Evolutionary conservation across 2,113 vertebrate species (phyloP), one percentile per base, ranked within the genome.

Genomic region (Chionomys nivalis): DNA sequence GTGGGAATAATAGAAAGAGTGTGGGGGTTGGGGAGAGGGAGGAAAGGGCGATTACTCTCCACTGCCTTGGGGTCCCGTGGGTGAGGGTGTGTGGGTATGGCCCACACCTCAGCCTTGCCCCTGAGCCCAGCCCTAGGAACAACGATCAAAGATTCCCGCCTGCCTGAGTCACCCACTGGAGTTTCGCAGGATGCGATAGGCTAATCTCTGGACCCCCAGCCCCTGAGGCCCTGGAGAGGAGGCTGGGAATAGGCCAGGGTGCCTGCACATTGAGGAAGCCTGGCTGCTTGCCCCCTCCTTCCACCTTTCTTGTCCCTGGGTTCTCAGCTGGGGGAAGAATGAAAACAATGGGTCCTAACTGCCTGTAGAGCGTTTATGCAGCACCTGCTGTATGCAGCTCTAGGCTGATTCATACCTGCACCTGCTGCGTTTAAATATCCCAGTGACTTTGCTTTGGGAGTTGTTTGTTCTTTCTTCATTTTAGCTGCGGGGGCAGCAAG

Each of bases 101-200:
- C 90, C 94, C 88, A 93, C 68, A 3, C 95, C 96, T 95, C 1
- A 26, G 73, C 88, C 96, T 79, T 85, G 72, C 97, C 96, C 73
- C 1, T 2, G 81, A 65, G 92, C 92, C 90, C 33, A 36, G 95
- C 92, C 96, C 95, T 68, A 75, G 91, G 85, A 96, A 77, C 93
- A 58, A 94, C 42, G 23, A 58, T 12, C 24, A 7, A 66, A 66
- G 92, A 63, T 92, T 73, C 91, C 93, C 42, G 73, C 90, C 96
- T 42, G 87, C 11, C 90, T 96, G 97, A 96, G 97, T 97, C 97
- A 97, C 95, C 93, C 87, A 83, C 77, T 75, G 12, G 68, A 96
- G 96, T 97, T 97, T 96, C 97, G 24, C 72, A 96, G 97, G 90
- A 72, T 0, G 63, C 1, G 86, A 96, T 90, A 97, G 97, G 95